Evolutionary conservation across 2,797 vertebrate species (phyloP), one percentile per base, ranked within the genome.

Genomic region (Erpetoichthys calabaricus): DNA sequence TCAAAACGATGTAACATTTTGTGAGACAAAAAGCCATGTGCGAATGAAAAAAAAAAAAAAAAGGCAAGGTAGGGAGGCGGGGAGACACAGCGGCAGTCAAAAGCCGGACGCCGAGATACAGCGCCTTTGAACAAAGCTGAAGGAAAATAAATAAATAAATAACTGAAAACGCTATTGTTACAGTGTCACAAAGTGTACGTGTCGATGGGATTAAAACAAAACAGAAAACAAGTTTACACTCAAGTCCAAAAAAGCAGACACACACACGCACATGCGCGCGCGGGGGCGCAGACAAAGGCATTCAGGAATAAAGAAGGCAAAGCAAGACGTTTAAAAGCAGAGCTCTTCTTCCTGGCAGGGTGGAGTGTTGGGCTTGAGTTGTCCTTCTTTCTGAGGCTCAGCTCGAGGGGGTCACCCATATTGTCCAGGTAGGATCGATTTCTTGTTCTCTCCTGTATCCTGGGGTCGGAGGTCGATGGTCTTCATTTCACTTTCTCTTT

Each of bases 111-210:
- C 65, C 75, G 73, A 80, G 79, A 83, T 77, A 76, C 71, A 69
- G 75, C 84, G 81, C 76, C 80, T 86, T 88, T 86, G 82, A 86
- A 86, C 83, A 79, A n/a, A n/a, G n/a, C n/a, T n/a, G n/a, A n/a
- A n/a, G n/a, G n/a, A n/a, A n/a, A n/a, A n/a, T n/a, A n/a, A n/a
- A n/a, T n/a, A n/a, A n/a, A n/a, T n/a, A 80, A 71, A 59, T 73
- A 45, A 80, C 81, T 7, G 7, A 49, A 6, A 7, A 9, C 47
- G 3, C n/a, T 49, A 7, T 49, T 82, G 81, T 84, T 85, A 79
- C 81, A 76, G 76, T 75, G 54, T 76, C 72, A 78, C 77, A 81
- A 81, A 82, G 80, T 84, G 82, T 80, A 73, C 73, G 71, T 69
- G 57, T 78, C 75, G 78, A 80, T 75, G 77, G 76, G 72, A 79